These are phyloP conservation scores for Siniperca knerii DNA, from an alignment of 2,113 vertebrate genomes.

Conservation along the genomic window DNA sequence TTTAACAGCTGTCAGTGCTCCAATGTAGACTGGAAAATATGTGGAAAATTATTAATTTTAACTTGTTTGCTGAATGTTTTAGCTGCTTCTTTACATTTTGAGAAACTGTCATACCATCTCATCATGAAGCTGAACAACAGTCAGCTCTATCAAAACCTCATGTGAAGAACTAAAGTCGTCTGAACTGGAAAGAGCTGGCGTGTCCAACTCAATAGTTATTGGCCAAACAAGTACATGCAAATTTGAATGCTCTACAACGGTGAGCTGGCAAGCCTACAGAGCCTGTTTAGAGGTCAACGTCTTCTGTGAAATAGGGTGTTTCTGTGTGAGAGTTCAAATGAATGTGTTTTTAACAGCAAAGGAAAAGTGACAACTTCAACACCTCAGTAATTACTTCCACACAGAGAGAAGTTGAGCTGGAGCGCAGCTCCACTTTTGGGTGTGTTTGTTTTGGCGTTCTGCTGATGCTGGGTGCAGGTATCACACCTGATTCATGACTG, in stretches of 20 bases:
- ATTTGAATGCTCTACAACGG: background rate
- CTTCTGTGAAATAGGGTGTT: conserved; percentile 29
- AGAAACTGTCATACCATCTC: background rate
- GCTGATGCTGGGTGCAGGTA: conserved; percentile 76
- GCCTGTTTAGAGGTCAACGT: background rate
- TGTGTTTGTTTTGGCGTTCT: conserved; percentile 81
- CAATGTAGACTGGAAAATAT: background rate
- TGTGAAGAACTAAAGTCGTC: background rate
- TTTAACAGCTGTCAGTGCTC: conserved; percentile 1
- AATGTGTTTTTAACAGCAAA: conserved; percentile 61
- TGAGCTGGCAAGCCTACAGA: background rate
- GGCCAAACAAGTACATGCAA: background rate
- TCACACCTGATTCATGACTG: conserved; percentile 86
- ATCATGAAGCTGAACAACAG: background rate
- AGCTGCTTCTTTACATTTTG: background rate
- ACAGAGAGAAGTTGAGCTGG: conserved; percentile 54
- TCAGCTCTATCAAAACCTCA: conserved; percentile 12
- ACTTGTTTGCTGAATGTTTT: background rate
- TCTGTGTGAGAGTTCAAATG: conserved; percentile 52
- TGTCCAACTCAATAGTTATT: background rate
- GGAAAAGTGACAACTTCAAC: conserved; percentile 78
- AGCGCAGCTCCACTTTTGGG: conserved; percentile 49
- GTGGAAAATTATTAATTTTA: background rate
- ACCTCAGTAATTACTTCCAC: conserved; percentile 77
- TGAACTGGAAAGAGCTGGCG: background rate